phyloP scores from a whole-genome alignment of 2,797 vertebrate species.

The Gouania willdenowi region DNA sequence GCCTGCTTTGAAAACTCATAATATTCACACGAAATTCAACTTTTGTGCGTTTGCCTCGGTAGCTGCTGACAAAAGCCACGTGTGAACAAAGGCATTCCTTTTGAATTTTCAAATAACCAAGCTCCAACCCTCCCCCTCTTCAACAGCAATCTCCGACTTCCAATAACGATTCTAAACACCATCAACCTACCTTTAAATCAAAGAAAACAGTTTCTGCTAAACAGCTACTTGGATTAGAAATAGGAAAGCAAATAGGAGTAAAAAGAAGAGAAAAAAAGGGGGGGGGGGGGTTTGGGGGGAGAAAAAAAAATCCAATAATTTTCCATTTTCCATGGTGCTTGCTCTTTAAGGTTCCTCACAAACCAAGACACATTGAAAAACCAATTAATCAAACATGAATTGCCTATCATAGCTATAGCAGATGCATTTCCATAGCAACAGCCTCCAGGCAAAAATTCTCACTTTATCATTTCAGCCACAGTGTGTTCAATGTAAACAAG shows the following conservation, averaged over 20 bases:
- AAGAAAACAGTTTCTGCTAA: slow-evolving; percentile 60
- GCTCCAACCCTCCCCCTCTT: slow-evolving; percentile 48
- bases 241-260: no score
- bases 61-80: slow-evolving; percentile 70
- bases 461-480: slow-evolving; percentile 75
- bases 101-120: slow-evolving; percentile 73
- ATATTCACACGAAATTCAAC: slow-evolving; percentile 72
- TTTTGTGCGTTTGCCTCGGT: slow-evolving; percentile 59
- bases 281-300: neutral
- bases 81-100: slow-evolving; percentile 71
- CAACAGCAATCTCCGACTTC: slow-evolving; percentile 65
- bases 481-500: slow-evolving; percentile 77
- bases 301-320: slow-evolving; percentile 72
- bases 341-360: slow-evolving; percentile 78
- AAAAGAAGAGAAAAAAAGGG: no score
- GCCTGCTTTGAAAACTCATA: slow-evolving; percentile 65
- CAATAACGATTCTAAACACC: slow-evolving; percentile 75
- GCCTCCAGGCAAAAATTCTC: slow-evolving; percentile 74
- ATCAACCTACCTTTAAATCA: slow-evolving; percentile 69
- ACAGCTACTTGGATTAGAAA: slow-evolving; percentile 19
- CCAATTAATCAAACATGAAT: slow-evolving; percentile 86
- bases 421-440: slow-evolving; percentile 82
- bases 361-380: slow-evolving; percentile 81
- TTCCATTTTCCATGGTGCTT: slow-evolving; percentile 75
- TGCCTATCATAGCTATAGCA: slow-evolving; percentile 79